Conservation (phyloP, 2,888 invertebrate genomes). For the Petrophora chlorosata region DNA sequence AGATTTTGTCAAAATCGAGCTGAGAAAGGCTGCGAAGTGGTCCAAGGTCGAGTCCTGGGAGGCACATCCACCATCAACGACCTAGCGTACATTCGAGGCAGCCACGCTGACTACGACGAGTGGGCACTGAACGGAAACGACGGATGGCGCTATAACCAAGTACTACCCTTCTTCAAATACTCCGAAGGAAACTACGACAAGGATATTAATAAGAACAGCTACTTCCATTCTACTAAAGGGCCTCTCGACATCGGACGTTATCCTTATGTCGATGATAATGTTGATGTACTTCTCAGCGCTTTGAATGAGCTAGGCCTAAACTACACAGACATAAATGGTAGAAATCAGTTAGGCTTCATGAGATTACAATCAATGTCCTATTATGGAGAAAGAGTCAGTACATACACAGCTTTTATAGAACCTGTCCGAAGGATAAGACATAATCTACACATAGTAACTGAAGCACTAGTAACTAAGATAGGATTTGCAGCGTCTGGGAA, state of each 20-base stretch:
- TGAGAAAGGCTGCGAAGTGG: conserved; percentile 66
- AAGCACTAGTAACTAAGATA: conserved; percentile 73
- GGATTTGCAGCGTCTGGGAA: conserved; percentile 54
- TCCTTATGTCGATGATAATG: conserved; percentile 72
- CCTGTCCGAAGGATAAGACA: conserved; percentile 66
- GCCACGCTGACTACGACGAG: conserved; percentile 75
- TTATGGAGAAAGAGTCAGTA: conserved; percentile 74
- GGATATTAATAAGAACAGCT: conserved; percentile 71
- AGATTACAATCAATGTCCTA: conserved; percentile 75
- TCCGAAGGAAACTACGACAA: conserved; percentile 79
- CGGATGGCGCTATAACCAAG: conserved; percentile 69
- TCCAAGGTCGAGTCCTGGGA: conserved; percentile 73
- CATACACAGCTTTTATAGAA: conserved; percentile 74
- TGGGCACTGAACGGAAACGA: conserved; percentile 74
- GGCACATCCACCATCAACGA: conserved; percentile 75
- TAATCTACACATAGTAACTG: conserved; percentile 66
- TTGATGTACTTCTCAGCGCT: conserved; percentile 70
- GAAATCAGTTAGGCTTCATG: conserved; percentile 74
- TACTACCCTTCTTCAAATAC: conserved; percentile 75
- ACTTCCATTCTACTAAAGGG: conserved; percentile 73
- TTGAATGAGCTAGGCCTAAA: conserved; percentile 74
- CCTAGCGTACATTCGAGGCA: conserved; percentile 77
- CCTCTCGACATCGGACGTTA: conserved; percentile 75
- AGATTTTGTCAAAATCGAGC: conserved; percentile 72
- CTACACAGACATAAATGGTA: conserved; percentile 74